Evolutionary conservation across 2,888 invertebrate species (phyloP).

Genomic region (Schizaphis graminum): DNA sequence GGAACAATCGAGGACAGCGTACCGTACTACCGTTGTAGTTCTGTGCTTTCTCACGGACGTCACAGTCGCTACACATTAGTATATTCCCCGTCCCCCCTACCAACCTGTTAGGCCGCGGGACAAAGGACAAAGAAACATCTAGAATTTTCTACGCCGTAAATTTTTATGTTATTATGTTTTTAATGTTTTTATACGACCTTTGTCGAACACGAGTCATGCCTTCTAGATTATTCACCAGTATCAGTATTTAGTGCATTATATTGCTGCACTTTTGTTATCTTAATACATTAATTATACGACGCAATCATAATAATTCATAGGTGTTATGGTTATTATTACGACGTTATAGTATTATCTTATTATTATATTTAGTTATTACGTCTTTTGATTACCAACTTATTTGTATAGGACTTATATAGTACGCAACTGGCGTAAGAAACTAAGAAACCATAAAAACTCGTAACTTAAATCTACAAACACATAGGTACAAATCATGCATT

Average conservation of each 20-base stretch:
- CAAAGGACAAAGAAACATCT: slow-evolving; percentile 14
- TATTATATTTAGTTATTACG: background rate
- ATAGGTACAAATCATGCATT: too few relatives aligned
- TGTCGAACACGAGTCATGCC: background rate
- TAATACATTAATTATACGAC: background rate
- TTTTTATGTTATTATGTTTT: background rate
- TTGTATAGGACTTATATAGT: background rate
- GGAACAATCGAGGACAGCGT: background rate
- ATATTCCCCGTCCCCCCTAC: background rate
- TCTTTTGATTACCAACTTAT: background rate
- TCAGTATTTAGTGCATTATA: background rate
- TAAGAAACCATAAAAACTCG: background rate
- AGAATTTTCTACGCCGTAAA: background rate
- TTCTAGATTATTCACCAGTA: background rate
- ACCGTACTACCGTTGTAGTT: background rate
- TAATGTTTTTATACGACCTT: background rate
- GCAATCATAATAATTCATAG: background rate
- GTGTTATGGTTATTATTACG: background rate
- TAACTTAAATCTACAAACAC: background rate
- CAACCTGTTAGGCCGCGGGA: too few relatives aligned
- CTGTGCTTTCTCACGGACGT: background rate
- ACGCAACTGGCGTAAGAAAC: background rate
- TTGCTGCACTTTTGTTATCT: background rate
- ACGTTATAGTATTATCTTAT: background rate
- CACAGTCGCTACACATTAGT: background rate